These are phyloP conservation scores for Trachurus trachurus DNA, from an alignment of 2,797 vertebrate species.

Conservation along the genomic window DNA sequence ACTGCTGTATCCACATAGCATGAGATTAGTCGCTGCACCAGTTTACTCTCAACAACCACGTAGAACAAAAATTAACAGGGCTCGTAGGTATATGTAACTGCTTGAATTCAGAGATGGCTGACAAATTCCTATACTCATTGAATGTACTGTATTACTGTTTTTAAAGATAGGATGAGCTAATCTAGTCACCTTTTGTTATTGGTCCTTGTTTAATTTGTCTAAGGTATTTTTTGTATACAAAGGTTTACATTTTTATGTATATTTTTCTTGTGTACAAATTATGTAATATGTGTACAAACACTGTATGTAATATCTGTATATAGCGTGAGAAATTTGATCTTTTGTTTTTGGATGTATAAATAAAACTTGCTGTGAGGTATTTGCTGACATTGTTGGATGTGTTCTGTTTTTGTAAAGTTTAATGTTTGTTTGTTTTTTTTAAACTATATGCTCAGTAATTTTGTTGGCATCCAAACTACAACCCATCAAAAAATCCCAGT, in stretches of 20 bases:
- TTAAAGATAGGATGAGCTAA: conserved; percentile 95
- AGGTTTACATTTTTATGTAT: conserved; percentile 99
- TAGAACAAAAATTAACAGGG: conserved; percentile 85
- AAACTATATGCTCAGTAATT: not conserved
- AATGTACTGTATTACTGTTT: conserved; percentile 99
- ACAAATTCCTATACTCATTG: conserved; percentile 98
- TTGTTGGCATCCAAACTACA: too few relatives aligned
- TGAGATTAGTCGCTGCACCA: conserved; percentile 85
- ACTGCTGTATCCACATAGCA: conserved; percentile 83
- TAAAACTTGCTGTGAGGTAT: conserved; percentile 99
- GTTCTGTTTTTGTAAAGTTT: not conserved
- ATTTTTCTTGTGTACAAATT: conserved; percentile 99
- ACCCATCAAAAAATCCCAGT: too few relatives aligned
- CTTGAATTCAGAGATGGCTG: conserved; percentile 90
- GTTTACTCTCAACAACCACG: conserved; percentile 82
- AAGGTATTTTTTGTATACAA: conserved; percentile 99
- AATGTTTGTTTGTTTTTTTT: conserved; percentile 7
- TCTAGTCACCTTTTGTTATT: conserved; percentile 99
- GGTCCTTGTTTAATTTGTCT: conserved; percentile 99
- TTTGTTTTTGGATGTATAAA: conserved; percentile 99
- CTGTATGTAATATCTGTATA: conserved; percentile 99
- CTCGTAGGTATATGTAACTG: conserved; percentile 85
- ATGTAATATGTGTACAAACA: conserved; percentile 99
- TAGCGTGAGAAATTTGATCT: conserved; percentile 99
- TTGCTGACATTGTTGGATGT: conserved; percentile 62